Conservation (phyloP, 2,888 invertebrate species). For the Andrena bicolor region DNA sequence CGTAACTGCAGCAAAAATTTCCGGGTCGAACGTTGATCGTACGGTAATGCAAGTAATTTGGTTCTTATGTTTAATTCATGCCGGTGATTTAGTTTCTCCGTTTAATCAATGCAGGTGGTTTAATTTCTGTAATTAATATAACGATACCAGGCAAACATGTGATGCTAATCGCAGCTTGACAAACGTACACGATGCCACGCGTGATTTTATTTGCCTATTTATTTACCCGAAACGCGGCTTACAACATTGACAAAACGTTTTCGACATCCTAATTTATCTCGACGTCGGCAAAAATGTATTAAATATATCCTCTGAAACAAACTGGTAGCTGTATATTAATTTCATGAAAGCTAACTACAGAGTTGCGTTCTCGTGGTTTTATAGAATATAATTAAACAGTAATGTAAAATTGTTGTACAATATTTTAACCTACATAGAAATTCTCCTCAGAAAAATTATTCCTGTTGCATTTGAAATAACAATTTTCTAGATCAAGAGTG, state of each 20-base stretch:
- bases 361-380: neutral
- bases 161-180: conserved; percentile 17
- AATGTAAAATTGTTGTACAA: too few relatives aligned
- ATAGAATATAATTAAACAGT: too few relatives aligned
- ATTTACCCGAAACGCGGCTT: neutral
- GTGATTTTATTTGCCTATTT: conserved; percentile 33
- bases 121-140: conserved; percentile 51
- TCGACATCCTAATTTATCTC: neutral
- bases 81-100: conserved; percentile 27
- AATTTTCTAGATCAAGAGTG: neutral
- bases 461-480: neutral
- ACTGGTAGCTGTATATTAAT: neutral
- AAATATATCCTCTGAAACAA: neutral
- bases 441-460: too few relatives aligned
- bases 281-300: neutral
- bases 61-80: conserved; percentile 37
- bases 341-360: neutral
- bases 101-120: conserved; percentile 40
- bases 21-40: conserved; percentile 16
- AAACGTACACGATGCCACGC: neutral
- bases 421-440: too few relatives aligned
- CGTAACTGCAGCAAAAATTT: conserved; percentile 14
- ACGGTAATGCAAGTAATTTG: conserved; percentile 36
- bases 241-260: conserved; percentile 20
- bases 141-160: conserved; percentile 8